A percentile compares a stretch with the other conserved stretches of the same genome.
Conservation (phyloP, 2,113 vertebrate species). For the Aramus guarauna region DNA sequence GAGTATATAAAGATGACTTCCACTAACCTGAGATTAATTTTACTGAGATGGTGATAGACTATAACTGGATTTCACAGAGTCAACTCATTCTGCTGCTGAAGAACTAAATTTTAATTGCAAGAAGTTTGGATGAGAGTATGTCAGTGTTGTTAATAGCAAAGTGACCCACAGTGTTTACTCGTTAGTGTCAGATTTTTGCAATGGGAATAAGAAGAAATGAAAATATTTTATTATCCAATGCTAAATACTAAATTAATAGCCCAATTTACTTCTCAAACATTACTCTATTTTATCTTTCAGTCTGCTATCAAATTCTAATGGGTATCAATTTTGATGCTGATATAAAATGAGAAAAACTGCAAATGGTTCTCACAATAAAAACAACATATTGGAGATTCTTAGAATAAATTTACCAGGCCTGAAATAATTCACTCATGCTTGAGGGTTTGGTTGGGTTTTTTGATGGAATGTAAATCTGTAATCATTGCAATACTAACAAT, state of each 20-base stretch:
- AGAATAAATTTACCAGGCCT: background rate
- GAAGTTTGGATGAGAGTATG: background rate
- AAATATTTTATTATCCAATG: background rate
- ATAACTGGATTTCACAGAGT: background rate
- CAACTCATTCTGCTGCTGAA: background rate
- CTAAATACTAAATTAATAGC: conserved; percentile 22
- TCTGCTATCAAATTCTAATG: background rate
- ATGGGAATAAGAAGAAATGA: background rate
- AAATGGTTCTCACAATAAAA: background rate
- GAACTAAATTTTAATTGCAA: background rate
- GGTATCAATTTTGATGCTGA: background rate
- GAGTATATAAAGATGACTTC: background rate
- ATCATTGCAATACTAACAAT: background rate
- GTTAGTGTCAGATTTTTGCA: background rate
- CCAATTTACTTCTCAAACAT: background rate
- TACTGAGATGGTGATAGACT: background rate
- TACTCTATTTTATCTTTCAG: background rate
- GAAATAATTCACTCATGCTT: background rate
- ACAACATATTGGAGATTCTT: background rate
- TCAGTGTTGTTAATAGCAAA: background rate
- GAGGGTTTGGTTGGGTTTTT: background rate
- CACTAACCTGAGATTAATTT: background rate
- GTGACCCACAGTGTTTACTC: background rate
- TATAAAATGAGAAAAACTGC: background rate
- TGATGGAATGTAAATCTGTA: background rate